Conservation (phyloP, 2,113 vertebrate genomes). For the Lipophrys pholis region DNA sequence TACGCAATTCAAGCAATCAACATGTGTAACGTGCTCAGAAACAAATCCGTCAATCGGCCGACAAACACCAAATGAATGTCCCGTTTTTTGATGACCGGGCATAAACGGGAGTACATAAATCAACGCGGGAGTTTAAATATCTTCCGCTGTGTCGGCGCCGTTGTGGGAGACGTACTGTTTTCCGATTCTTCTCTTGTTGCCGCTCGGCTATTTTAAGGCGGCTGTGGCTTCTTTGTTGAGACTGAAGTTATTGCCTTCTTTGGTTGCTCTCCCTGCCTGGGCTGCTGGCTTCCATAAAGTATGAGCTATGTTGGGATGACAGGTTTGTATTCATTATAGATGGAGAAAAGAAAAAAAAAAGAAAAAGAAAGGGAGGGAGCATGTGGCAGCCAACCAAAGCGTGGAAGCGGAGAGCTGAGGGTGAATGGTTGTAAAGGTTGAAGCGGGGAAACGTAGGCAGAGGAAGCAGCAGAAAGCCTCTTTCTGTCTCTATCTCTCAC, state of each 20-base stretch:
- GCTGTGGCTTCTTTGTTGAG: conserved; percentile 51
- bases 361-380: not conserved
- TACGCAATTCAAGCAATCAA: no score
- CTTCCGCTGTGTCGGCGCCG: conserved; percentile 10
- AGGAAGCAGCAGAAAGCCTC: conserved; percentile 38
- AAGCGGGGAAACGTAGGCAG: conserved; percentile 41
- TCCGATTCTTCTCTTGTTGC: conserved; percentile 40
- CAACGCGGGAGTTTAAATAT: not conserved
- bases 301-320: conserved; percentile 58
- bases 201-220: conserved; percentile 61
- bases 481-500: conserved; percentile 38
- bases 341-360: not conserved
- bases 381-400: conserved; percentile 63
- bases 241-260: conserved; percentile 67
- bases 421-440: conserved; percentile 46
- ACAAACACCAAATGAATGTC: no score
- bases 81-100: no score
- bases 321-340: conserved; percentile 66
- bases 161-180: conserved; percentile 34
- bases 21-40: no score
- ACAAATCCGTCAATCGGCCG: no score
- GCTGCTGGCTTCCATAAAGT: conserved; percentile 58
- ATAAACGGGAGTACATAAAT: no score
- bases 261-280: conserved; percentile 58
- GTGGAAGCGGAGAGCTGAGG: conserved; percentile 39